Evolutionary conservation across 2,888 invertebrate species (phyloP), one percentile per base, ranked within the genome.

Genomic region (Rhagonycha fulva): DNA sequence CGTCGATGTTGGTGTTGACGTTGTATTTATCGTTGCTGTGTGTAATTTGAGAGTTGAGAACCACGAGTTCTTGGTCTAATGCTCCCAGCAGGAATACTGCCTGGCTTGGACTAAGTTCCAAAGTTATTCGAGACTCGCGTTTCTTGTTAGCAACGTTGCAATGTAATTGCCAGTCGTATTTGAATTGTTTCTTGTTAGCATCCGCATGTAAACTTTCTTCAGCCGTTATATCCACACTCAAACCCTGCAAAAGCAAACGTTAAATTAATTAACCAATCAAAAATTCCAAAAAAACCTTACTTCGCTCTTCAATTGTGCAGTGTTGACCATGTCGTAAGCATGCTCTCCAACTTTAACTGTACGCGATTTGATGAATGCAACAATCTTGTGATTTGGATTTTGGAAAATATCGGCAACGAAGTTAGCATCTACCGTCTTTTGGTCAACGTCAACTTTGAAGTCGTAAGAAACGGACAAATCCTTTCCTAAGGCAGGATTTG

Each of bases 401-500:
- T 89, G 89, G 83, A 93, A 93, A 3, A 93, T 84, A 81, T 93
- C 93, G 1, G 92, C 83, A 14, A 90, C 88, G 5, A 91, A 9
- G 70, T 89, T 88, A 1, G 86, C 86, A 30, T 88, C 86, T 19
- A 87, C 74, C 2, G 86, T 74, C 73, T 87, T 84, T 0, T 87
- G 84, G 0, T 85, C 83, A 0, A 88, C 86, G 26, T 89, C 88
- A 0, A 87, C 85, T 74, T 88, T 88, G 28, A 89, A 89, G 14
- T 87, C 88, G 14, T 91, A 84, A 2, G 74, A 78, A 9, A 80
- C 74, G 1, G 80, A 78, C 5, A 81, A 74, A 11, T 79, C 81
- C 60, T 91, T 93, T 77, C 89, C 87, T 76, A 94, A 88, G 30
- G 90, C 90, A 10, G 95, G 95, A 84, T 94, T 93, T 30, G 90